Percentiles rank a stretch among this genome's conserved stretches.
These are phyloP conservation scores for Amiota minor DNA, from an alignment of 2,888 invertebrate genomes.

Conservation along the genomic window DNA sequence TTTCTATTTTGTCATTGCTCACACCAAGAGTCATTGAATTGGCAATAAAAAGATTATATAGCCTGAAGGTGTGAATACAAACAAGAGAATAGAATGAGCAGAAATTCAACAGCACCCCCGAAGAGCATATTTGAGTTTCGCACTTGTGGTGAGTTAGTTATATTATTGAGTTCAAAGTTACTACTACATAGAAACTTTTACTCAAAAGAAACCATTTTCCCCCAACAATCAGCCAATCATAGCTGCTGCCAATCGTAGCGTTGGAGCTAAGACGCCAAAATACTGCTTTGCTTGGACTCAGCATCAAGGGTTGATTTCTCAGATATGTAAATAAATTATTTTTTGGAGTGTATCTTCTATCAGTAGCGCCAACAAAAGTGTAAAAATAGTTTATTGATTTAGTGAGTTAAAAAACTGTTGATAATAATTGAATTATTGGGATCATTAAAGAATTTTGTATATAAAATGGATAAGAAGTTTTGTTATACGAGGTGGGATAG, in stretches of 20 bases:
- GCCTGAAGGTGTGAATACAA: constrained; percentile 65
- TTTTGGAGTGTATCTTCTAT: background rate
- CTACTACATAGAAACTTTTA: background rate
- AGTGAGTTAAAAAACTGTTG: too few relatives aligned
- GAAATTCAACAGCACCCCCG: background rate
- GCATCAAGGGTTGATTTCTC: background rate
- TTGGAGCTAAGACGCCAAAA: background rate
- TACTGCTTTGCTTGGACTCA: background rate
- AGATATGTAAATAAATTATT: background rate
- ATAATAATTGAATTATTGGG: too few relatives aligned
- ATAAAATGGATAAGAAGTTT: too few relatives aligned
- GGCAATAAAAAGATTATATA: constrained; percentile 68
- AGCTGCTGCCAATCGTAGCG: constrained; percentile 11
- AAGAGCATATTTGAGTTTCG: constrained; percentile 9
- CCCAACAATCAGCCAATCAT: constrained; percentile 5
- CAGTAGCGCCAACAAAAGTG: background rate
- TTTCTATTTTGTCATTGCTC: constrained; percentile 34
- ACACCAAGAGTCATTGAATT: constrained; percentile 63
- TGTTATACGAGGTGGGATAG: too few relatives aligned
- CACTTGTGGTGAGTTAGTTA: constrained; percentile 14
- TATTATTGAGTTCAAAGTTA: constrained; percentile 5
- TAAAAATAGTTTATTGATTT: too few relatives aligned
- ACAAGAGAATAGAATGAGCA: background rate
- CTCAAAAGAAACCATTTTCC: constrained; percentile 41
- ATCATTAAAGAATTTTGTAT: too few relatives aligned